phyloP scores from a whole-genome alignment of 2,888 invertebrate species.

The Archips xylosteana region DNA sequence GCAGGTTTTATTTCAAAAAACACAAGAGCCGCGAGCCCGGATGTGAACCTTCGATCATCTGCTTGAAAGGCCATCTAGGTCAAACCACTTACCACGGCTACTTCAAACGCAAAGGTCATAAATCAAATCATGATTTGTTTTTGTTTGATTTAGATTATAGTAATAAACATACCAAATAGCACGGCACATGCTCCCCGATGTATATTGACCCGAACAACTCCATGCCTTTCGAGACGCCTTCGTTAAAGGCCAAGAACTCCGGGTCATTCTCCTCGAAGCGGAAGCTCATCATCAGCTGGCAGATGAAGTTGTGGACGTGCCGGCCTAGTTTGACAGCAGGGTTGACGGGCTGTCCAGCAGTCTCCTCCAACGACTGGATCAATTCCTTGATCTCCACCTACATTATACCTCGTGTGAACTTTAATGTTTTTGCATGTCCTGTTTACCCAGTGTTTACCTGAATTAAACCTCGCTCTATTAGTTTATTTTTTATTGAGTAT shows the following conservation, averaged over 20 bases:
- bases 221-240: constrained; percentile 92
- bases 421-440: background rate
- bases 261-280: constrained; percentile 89
- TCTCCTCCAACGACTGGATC: constrained; percentile 83
- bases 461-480: no score
- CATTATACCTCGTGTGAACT: constrained; percentile 15
- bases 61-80: no score
- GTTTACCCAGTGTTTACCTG: no score
- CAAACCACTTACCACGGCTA: background rate
- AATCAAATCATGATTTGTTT: background rate
- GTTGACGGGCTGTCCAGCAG: constrained; percentile 86
- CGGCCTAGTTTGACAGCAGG: constrained; percentile 88
- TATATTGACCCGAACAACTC: constrained; percentile 89
- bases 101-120: background rate
- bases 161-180: constrained; percentile 75
- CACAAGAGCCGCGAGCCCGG: no score
- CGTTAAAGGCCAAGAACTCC: constrained; percentile 89
- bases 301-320: constrained; percentile 92
- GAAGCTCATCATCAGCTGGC: constrained; percentile 91
- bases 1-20: no score
- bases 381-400: constrained; percentile 89
- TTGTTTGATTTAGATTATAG: background rate
- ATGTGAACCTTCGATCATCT: no score
- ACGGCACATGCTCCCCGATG: constrained; percentile 90
- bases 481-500: no score